A percentile compares a stretch with the other conserved stretches of the same genome.
Evolutionary conservation across 2,888 invertebrate species (phyloP).

Genomic region (Steromphala cineraria): DNA sequence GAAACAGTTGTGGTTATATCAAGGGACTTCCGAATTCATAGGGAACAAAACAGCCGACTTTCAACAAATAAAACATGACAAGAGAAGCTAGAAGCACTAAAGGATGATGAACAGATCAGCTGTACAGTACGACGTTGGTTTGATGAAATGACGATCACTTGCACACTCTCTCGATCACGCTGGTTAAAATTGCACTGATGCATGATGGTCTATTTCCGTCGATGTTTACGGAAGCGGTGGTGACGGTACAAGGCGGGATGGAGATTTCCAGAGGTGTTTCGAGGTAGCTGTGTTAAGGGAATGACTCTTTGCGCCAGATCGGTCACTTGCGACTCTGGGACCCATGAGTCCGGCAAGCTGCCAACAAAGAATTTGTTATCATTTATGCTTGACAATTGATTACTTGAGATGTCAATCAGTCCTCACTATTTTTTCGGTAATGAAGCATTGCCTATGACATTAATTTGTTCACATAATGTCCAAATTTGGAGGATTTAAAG

Average conservation of each 20-base stretch:
- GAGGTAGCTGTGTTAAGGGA: constrained; percentile 72
- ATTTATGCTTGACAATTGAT: too few relatives aligned
- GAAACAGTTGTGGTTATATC: too few relatives aligned
- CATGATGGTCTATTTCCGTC: constrained; percentile 56
- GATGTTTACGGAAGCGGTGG: constrained; percentile 67
- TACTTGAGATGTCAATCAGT: too few relatives aligned
- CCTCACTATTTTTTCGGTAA: too few relatives aligned
- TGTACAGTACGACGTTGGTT: too few relatives aligned
- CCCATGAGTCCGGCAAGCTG: constrained; percentile 92
- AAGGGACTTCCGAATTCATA: background rate
- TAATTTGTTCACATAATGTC: too few relatives aligned
- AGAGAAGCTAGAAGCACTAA: constrained; percentile 8
- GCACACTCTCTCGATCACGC: background rate
- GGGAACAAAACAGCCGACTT: background rate
- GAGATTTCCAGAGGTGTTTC: constrained; percentile 57
- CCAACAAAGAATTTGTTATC: constrained; percentile 55
- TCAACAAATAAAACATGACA: background rate
- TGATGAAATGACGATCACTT: background rate
- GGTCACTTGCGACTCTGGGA: constrained; percentile 80
- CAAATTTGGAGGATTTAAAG: too few relatives aligned
- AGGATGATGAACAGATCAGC: background rate
- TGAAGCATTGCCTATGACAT: too few relatives aligned
- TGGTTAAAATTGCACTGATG: background rate
- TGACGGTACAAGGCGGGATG: constrained; percentile 63
- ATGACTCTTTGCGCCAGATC: constrained; percentile 72